Evolutionary conservation across 1,140 invertebrate species (phyloP).

Genomic region (Heliothis virescens): DNA sequence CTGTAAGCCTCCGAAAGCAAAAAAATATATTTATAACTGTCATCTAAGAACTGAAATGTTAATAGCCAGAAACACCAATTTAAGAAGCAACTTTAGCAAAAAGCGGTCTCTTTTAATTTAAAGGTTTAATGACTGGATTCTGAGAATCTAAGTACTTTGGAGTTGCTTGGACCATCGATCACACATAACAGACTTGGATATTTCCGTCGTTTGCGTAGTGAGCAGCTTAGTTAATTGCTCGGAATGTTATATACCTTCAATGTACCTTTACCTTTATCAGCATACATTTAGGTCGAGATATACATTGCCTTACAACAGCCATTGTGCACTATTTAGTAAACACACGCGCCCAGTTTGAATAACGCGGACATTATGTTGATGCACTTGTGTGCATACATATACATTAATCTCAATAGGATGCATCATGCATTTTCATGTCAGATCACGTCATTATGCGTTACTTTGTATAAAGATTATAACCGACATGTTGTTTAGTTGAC

Average conservation of each 20-base stretch:
- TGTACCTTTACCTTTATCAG: neutral
- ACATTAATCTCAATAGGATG: slow-evolving; percentile 6
- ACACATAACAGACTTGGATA: neutral
- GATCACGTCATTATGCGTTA: too few species aligned
- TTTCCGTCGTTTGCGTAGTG: slow-evolving; percentile 11
- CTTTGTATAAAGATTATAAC: too few species aligned
- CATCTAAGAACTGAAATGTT: neutral
- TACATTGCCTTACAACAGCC: neutral
- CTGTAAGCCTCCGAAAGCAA: neutral
- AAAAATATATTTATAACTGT: slow-evolving; percentile 21
- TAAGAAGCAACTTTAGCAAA: neutral
- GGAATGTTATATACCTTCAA: slow-evolving; percentile 4
- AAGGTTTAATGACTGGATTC: slow-evolving; percentile 15
- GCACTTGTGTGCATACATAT: slow-evolving; percentile 17
- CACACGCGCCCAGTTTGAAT: neutral
- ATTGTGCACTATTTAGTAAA: slow-evolving; percentile 12
- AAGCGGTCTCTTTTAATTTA: slow-evolving; percentile 2
- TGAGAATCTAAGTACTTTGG: neutral
- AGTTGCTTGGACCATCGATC: neutral
- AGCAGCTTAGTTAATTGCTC: neutral
- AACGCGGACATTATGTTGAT: slow-evolving; percentile 6
- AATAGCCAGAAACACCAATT: neutral
- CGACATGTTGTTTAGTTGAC: too few species aligned
- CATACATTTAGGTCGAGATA: slow-evolving; percentile 10
- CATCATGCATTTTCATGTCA: slow-evolving; percentile 7